These are phyloP conservation scores for Elysia chlorotica DNA, from an alignment of 1,140 invertebrate species.

Conservation along the genomic window DNA sequence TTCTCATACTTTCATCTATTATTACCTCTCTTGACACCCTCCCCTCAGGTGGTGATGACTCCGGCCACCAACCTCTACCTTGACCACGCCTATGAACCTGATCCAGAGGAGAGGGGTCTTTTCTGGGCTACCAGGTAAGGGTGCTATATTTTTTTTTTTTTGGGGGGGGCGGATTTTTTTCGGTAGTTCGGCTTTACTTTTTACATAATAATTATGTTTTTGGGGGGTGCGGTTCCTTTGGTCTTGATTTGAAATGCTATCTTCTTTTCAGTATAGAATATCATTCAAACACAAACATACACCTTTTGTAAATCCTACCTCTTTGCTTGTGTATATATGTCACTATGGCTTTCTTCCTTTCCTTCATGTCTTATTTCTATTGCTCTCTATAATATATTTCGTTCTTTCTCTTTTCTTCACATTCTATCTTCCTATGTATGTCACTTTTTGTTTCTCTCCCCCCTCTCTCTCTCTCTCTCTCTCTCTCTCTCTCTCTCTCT, in stretches of 20 bases:
- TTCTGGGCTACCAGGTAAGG: conserved; percentile 42
- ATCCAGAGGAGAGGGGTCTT: conserved; percentile 48
- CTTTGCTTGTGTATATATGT: no score
- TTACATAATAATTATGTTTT: not conserved
- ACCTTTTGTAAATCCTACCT: no score
- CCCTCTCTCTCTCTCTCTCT: no score
- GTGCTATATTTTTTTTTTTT: not conserved
- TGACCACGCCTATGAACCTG: conserved; percentile 55
- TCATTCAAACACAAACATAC: no score
- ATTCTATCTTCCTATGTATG: no score
- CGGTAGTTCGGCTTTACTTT: not conserved
- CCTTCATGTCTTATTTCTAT: no score
- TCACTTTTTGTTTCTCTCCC: no score
- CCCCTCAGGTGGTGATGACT: conserved; percentile 44
- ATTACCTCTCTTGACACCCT: not conserved
- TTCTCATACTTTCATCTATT: not conserved
- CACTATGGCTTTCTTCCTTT: no score
- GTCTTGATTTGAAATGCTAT: no score
- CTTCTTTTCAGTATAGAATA: not conserved
- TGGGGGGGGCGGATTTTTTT: not conserved
- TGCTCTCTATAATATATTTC: no score
- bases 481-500: no score
- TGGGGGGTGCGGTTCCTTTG: not conserved
- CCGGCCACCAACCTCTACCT: conserved; percentile 54
- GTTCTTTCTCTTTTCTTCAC: no score